These are phyloP conservation scores for Rhinogobius similis DNA, from an alignment of 2,113 vertebrate genomes.

Conservation along the genomic window DNA sequence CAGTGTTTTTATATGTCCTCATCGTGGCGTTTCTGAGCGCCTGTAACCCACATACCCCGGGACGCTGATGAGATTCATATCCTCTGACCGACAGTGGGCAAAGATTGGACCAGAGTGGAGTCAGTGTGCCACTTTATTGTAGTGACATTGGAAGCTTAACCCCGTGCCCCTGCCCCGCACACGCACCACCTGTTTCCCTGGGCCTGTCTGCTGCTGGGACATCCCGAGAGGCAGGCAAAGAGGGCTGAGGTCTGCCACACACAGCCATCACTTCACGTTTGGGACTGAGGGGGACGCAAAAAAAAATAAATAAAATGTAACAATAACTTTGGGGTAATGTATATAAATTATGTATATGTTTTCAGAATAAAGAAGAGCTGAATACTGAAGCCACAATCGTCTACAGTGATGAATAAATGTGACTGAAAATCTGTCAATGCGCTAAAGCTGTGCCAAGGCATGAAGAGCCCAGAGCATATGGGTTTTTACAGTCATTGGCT, in stretches of 20 bases:
- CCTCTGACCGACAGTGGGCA: not conserved
- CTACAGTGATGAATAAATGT: not conserved
- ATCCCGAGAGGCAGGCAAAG: constrained; percentile 42
- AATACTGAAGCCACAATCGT: not conserved
- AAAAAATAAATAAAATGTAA: not conserved
- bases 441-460: not conserved
- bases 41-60: not conserved
- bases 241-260: constrained; percentile 61
- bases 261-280: constrained; percentile 30
- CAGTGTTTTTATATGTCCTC: not conserved
- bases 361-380: not conserved
- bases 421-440: not conserved
- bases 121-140: not conserved
- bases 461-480: not conserved
- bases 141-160: constrained; percentile 33
- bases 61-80: constrained; percentile 7
- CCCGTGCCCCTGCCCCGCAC: constrained; percentile 13
- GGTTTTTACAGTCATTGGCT: not conserved
- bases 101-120: not conserved
- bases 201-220: constrained; percentile 41
- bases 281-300: not conserved
- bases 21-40: not conserved
- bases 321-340: too few species aligned
- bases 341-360: not conserved
- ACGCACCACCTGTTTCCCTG: constrained; percentile 51